Percentiles rank a stretch among this genome's conserved stretches.
These are phyloP conservation scores for Zeugodacus cucurbitae DNA, from an alignment of 1,140 invertebrate genomes.

Conservation along the genomic window DNA sequence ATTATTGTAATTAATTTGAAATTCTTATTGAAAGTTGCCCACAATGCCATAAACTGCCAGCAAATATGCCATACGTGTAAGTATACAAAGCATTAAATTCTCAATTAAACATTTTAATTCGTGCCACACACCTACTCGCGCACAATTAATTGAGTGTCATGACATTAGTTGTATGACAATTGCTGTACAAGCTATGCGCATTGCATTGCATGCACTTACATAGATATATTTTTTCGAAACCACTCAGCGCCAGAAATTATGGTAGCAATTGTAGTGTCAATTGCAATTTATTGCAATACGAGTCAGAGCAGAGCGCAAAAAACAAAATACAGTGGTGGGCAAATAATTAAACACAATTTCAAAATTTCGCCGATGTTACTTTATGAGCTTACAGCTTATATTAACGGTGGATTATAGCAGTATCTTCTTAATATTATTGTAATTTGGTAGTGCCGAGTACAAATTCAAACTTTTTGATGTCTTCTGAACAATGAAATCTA, in stretches of 20 bases:
- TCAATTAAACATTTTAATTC: constrained; percentile 25
- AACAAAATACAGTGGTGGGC: neutral
- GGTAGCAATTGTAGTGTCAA: constrained; percentile 37
- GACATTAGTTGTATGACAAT: constrained; percentile 36
- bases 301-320: neutral
- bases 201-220: neutral
- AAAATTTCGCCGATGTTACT: too few species aligned
- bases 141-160: constrained; percentile 38
- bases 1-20: neutral
- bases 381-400: too few species aligned
- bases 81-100: neutral
- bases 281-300: constrained; percentile 25
- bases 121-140: constrained; percentile 20
- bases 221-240: neutral
- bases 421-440: too few species aligned
- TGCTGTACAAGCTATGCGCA: neutral
- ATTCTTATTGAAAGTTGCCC: constrained; percentile 3
- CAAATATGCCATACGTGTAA: neutral
- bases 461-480: too few species aligned
- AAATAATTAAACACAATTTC: too few species aligned
- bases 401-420: too few species aligned
- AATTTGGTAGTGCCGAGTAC: too few species aligned
- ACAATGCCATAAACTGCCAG: neutral
- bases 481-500: too few species aligned
- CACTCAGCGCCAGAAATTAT: constrained; percentile 32